Evolutionary conservation across 2,888 invertebrate genomes (phyloP).

Genomic region (Acanthosepion esculentum): DNA sequence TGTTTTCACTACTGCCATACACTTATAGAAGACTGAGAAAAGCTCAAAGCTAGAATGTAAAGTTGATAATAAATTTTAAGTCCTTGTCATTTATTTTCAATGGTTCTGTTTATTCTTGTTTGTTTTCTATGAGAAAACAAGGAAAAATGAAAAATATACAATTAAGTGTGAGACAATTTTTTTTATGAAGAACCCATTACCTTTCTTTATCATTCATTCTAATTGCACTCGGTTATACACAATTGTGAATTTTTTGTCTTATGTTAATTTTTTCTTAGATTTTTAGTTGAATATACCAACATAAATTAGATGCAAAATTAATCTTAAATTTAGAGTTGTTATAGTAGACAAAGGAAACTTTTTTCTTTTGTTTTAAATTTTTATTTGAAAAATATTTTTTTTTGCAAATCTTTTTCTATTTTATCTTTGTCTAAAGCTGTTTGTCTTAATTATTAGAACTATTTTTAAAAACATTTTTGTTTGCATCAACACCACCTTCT

Average conservation of each 20-base stretch:
- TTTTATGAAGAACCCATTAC: neutral
- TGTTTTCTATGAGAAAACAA: neutral
- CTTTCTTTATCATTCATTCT: neutral
- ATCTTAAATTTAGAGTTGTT: neutral
- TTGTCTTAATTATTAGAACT: neutral
- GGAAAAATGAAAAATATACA: neutral
- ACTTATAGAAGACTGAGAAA: neutral
- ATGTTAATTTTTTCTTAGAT: neutral
- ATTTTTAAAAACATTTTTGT: neutral
- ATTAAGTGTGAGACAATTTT: neutral
- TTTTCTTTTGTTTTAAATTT: neutral
- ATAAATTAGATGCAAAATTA: neutral
- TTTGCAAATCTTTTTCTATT: no score
- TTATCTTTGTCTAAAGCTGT: neutral
- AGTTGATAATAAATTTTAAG: constrained; percentile 10
- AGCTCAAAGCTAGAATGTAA: neutral
- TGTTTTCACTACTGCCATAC: neutral
- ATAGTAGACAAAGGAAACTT: neutral
- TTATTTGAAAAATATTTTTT: no score
- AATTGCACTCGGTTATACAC: neutral
- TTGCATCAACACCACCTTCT: neutral
- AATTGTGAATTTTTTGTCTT: neutral
- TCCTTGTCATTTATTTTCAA: constrained; percentile 20
- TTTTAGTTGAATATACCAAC: neutral
- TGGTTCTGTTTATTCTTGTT: constrained; percentile 2